These are phyloP conservation scores for Physella acuta DNA, from an alignment of 1,140 invertebrate species.

Conservation along the genomic window DNA sequence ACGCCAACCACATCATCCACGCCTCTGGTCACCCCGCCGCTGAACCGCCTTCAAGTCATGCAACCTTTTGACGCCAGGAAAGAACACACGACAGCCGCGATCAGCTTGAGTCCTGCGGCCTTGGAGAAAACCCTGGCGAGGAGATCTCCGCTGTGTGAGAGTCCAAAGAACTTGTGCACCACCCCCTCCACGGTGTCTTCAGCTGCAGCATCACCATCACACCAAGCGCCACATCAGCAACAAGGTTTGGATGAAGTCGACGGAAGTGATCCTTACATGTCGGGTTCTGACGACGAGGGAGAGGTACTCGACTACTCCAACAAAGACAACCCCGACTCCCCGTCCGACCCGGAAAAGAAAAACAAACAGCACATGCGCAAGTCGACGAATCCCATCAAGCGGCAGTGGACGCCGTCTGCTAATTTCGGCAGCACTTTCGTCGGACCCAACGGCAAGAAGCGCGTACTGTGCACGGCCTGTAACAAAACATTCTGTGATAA, in stretches of 20 bases:
- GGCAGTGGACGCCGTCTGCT: constrained; percentile 81
- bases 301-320: constrained; percentile 45
- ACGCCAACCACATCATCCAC: constrained; percentile 46
- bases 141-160: constrained; percentile 43
- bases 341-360: constrained; percentile 55
- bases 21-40: constrained; percentile 67
- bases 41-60: constrained; percentile 79
- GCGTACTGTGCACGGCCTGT: constrained; percentile 97
- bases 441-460: constrained; percentile 68
- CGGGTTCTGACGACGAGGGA: constrained; percentile 14
- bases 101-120: constrained; percentile 12
- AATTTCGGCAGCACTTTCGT: constrained; percentile 55
- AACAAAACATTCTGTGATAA: constrained; percentile 99
- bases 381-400: constrained; percentile 82
- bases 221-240: constrained; percentile 13
- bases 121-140: constrained; percentile 16
- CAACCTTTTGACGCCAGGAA: constrained; percentile 17
- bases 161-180: constrained; percentile 51
- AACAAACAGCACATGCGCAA: constrained; percentile 69
- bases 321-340: constrained; percentile 35
- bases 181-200: constrained; percentile 45
- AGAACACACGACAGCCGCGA: constrained; percentile 14
- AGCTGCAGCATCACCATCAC: constrained; percentile 28
- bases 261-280: background rate
- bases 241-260: constrained; percentile 14